Percentiles rank a stretch among this genome's conserved stretches.
phyloP scores from a whole-genome alignment of 2,888 invertebrate genomes.

The Limnephilus marmoratus region DNA sequence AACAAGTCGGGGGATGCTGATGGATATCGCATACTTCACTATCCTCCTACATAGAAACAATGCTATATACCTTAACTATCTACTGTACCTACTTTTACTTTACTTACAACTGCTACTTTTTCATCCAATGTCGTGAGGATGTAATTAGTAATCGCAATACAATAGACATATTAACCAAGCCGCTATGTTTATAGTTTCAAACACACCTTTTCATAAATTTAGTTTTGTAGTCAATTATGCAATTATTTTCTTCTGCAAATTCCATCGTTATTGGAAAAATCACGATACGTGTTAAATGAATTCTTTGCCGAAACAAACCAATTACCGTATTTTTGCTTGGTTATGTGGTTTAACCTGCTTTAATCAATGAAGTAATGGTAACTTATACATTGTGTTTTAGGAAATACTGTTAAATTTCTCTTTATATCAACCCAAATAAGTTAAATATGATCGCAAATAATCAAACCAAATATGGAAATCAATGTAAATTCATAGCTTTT shows the following conservation, averaged over 20 bases:
- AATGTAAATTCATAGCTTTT: not conserved
- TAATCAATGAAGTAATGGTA: not conserved
- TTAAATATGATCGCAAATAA: not conserved
- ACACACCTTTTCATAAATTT: not conserved
- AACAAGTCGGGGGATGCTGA: conserved; percentile 50
- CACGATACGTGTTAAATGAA: not conserved
- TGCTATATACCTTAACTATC: not conserved
- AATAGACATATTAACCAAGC: not conserved
- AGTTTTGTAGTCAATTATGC: not conserved
- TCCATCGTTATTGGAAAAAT: not conserved
- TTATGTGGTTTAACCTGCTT: not conserved
- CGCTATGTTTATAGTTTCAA: not conserved
- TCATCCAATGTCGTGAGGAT: not conserved
- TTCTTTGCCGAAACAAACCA: not conserved
- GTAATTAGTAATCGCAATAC: not conserved
- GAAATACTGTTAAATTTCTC: not conserved
- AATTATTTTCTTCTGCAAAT: not conserved
- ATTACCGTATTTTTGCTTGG: not conserved
- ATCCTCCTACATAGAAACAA: conserved; percentile 6
- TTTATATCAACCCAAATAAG: not conserved
- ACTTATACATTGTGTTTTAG: not conserved
- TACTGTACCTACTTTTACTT: not conserved
- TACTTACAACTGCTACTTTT: not conserved
- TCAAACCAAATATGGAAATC: not conserved
- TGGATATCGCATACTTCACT: conserved; percentile 55